A percentile compares a stretch with the other conserved stretches of the same genome.
These are phyloP conservation scores for Meganola albula DNA, from an alignment of 2,888 invertebrate species.

Conservation along the genomic window DNA sequence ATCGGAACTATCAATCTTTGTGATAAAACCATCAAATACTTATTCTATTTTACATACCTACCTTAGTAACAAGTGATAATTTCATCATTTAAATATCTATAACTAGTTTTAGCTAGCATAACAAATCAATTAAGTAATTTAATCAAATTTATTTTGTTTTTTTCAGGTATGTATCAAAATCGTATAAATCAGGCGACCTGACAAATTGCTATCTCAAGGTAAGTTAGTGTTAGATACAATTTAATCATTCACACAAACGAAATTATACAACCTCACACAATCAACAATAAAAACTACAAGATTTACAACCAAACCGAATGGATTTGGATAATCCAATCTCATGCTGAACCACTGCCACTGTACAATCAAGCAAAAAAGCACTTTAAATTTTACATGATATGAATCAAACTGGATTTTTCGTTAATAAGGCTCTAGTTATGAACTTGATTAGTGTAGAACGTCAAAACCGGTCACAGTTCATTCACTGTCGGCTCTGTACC, in stretches of 20 bases:
- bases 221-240: conserved; percentile 16
- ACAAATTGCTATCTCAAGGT: conserved; percentile 9
- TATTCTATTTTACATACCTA: too few species aligned
- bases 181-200: conserved; percentile 14
- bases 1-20: too few species aligned
- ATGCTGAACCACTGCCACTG: too few species aligned
- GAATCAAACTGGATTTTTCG: neutral
- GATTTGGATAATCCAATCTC: conserved; percentile 28
- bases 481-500: conserved; percentile 34
- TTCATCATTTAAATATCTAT: too few species aligned
- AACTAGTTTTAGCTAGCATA: too few species aligned
- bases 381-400: too few species aligned
- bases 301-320: conserved; percentile 29
- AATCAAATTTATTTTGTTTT: conserved; percentile 23
- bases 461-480: conserved; percentile 40
- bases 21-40: too few species aligned
- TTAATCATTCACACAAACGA: conserved; percentile 14
- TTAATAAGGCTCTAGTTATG: conserved; percentile 28
- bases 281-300: conserved; percentile 19
- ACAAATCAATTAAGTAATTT: too few species aligned
- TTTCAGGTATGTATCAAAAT: conserved; percentile 36
- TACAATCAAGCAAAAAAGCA: too few species aligned
- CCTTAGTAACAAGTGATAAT: too few species aligned
- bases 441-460: conserved; percentile 31
- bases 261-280: conserved; percentile 6